Evolutionary conservation across 2,888 invertebrate species (phyloP), one percentile per base, ranked within the genome.

Genomic region (Holacanthella duospinosa): DNA sequence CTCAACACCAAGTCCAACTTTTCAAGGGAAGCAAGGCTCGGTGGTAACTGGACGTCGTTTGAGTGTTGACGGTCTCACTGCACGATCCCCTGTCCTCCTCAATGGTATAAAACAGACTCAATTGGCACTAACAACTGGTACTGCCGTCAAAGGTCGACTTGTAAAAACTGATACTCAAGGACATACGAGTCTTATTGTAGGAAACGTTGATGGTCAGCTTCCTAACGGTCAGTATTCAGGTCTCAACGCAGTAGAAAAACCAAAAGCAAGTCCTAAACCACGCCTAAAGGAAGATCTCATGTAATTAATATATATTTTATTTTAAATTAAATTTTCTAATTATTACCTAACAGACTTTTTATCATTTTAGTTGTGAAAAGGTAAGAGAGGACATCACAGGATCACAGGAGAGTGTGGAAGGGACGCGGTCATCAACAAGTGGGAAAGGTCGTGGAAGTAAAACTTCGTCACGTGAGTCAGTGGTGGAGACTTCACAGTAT

Each of bases 401-500:
- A 26, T 69, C 69, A 44, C 62, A 63, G 29, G 71, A 71, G 61
- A 69, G 67, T 64, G 58, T 71, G 43, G 68, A 69, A 64, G 71
- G 71, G 89, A 86, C 86, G 87, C 66, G 84, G 89, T 73, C 84
- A 88, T 73, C 84, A 88, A 71, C 87, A 86, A 78, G 86, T 88
- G 76, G 88, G 88, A 77, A 82, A 88, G 76, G 88, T 86, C 68
- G 84, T 83, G 76, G 82, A 84, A 67, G 69, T 44, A 71, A 71
- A 59, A 66, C 65, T 59, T 71, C 71, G 48, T 68, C 68, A 55
- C 68, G 71, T 60, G 71, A 70, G 65, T 70, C 70, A 29, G 66
- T 71, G 73, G 77, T 80, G 70, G 85, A 85, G 77, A 82, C 71
- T 60, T 64, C 71, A 64, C 72, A 74, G 64, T 71, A 73, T 71